Evolutionary conservation across 1,140 invertebrate species (phyloP), one percentile per base, ranked within the genome.

Genomic region (Drosophila sturtevanti): DNA sequence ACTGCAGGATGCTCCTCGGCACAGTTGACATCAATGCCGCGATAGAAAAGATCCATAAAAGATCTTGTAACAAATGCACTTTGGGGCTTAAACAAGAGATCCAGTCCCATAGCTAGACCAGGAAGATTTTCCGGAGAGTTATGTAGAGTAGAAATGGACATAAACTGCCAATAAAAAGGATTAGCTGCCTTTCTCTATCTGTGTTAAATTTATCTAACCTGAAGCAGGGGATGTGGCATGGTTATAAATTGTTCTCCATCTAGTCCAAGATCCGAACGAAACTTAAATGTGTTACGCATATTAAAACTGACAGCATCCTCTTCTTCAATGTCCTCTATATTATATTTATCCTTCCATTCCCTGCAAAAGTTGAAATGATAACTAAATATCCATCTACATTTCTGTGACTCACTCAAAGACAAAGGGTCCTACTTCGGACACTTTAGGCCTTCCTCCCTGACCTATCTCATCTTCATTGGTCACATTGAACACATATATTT

Each of bases 401-500:
- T 31, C 0, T 6, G 4, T 1, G 0, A 93, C 94, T 95, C 92
- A 96, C 96, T 96, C 94, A 86, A 95, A 96, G 84, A 94, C 93
- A 90, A 94, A 96, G 0, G 95, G 95, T 63, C 96, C 96, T 7
- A 96, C 79, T 93, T 97, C 94, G 75, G 95, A 91, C 0, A 96
- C 71, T 14, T 93, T 93, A 0, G 95, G 95, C 55, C 95, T 95
- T 0, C 86, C 94, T 1, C 97, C 97, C n/a, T 94, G 92, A 38
- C 94, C 91, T 1, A 98, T 94, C 3, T 78, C 63, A 18, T 31
- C 11, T 0, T 52, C 44, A 71, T 78, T 78, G 14, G 95, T 96
- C 4, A 97, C 93, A 86, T 98, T 96, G 87, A 97, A 98, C 14
- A 98, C 81, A 77, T 96, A 97, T 41, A 98, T 92, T 85, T 95